A percentile compares a stretch with the other conserved stretches of the same genome.
Evolutionary conservation across 2,888 invertebrate species (phyloP).

Genomic region (Melikaiella ostensackeni): DNA sequence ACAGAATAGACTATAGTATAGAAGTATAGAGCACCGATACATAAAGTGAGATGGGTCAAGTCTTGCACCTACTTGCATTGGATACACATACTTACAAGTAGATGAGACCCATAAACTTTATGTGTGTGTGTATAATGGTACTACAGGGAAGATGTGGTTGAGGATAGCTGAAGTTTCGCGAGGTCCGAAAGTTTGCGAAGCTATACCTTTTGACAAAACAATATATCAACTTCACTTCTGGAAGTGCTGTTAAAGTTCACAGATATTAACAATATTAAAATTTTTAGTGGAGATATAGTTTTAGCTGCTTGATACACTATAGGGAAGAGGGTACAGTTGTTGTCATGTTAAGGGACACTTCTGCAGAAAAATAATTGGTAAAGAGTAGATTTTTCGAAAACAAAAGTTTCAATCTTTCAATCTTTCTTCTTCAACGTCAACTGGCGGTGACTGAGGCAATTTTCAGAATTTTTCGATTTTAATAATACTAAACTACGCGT

Average conservation of each 20-base stretch:
- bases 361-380: too few species aligned
- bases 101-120: background rate
- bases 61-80: constrained; percentile 8
- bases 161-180: constrained; percentile 15
- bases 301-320: background rate
- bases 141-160: constrained; percentile 18
- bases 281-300: background rate
- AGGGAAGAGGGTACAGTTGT: too few species aligned
- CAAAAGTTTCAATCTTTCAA: too few species aligned
- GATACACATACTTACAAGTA: background rate
- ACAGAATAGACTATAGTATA: background rate
- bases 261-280: constrained; percentile 18
- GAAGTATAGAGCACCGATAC: background rate
- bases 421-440: too few species aligned
- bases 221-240: background rate
- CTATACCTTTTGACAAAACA: constrained; percentile 14
- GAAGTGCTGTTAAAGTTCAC: constrained; percentile 11
- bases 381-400: too few species aligned
- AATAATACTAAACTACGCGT: too few species aligned
- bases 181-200: constrained; percentile 15
- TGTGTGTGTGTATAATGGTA: constrained; percentile 15
- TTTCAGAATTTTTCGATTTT: too few species aligned
- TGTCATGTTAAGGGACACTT: too few species aligned
- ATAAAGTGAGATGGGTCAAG: constrained; percentile 24
- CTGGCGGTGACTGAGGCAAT: too few species aligned